Percentiles rank a stretch among this genome's conserved stretches.
Conservation (phyloP, 1,140 invertebrate genomes). For the Diabrotica virgifera region DNA sequence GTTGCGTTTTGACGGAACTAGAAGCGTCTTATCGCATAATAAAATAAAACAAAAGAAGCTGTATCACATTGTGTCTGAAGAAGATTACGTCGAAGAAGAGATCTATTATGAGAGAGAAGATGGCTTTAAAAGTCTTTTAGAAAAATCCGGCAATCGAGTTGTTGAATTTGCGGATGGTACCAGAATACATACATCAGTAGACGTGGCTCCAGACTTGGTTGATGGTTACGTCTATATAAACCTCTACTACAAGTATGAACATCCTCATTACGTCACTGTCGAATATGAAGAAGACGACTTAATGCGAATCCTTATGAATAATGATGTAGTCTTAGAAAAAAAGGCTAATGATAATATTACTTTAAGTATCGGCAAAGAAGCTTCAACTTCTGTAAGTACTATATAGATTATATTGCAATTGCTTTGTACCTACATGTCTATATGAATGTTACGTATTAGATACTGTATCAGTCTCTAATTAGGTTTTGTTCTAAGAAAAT, state of each 20-base stretch:
- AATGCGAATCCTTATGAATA: slow-evolving; percentile 17
- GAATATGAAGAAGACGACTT: slow-evolving; percentile 19
- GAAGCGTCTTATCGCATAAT: slow-evolving; percentile 21
- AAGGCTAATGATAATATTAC: slow-evolving; percentile 7
- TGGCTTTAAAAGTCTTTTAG: slow-evolving; percentile 24
- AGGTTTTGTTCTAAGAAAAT: no score
- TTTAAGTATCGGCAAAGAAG: slow-evolving; percentile 10
- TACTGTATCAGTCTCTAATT: no score
- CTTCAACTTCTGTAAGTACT: slow-evolving; percentile 3
- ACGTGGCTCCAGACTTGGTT: slow-evolving; percentile 21
- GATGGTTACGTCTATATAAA: slow-evolving; percentile 30
- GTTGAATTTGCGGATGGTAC: slow-evolving; percentile 28
- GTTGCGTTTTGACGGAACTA: slow-evolving; percentile 29
- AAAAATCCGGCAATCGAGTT: slow-evolving; percentile 23
- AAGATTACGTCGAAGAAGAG: slow-evolving; percentile 31
- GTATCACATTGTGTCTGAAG: slow-evolving; percentile 24
- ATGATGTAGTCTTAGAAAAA: slow-evolving; percentile 11
- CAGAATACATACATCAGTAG: slow-evolving; percentile 19
- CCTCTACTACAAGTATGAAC: slow-evolving; percentile 25
- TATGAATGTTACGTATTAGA: no score
- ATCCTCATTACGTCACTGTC: slow-evolving; percentile 30
- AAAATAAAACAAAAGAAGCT: slow-evolving; percentile 26
- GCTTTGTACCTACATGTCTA: no score
- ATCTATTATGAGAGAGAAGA: slow-evolving; percentile 30
- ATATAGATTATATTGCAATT: no score